Evolutionary conservation across 2,113 vertebrate genomes (phyloP).

Genomic region (Sminthopsis crassicaudata): DNA sequence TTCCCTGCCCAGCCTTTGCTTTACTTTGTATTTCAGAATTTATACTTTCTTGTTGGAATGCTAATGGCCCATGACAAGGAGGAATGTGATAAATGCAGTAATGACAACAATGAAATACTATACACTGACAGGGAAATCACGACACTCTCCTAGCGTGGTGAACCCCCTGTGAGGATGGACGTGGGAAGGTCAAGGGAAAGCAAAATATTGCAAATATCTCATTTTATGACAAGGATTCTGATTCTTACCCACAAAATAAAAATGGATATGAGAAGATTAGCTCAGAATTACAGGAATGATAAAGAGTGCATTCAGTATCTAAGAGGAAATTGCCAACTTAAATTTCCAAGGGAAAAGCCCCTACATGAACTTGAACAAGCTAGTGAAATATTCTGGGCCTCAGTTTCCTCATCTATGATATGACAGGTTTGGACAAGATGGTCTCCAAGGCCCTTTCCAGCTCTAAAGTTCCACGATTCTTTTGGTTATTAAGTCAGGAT

Average conservation of each 20-base stretch:
- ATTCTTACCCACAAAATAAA: conserved; percentile 37
- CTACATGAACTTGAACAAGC: neutral
- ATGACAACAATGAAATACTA: conserved; percentile 74
- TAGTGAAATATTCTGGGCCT: neutral
- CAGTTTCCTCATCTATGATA: neutral
- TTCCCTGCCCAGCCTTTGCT: conserved; percentile 37
- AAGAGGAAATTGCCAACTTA: conserved; percentile 54
- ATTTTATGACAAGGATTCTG: conserved; percentile 53
- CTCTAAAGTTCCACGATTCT: neutral
- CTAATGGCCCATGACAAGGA: conserved; percentile 68
- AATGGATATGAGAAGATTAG: conserved; percentile 48
- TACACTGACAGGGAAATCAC: conserved; percentile 66
- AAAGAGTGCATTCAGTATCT: conserved; percentile 29
- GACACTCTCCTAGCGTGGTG: conserved; percentile 63
- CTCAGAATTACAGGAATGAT: conserved; percentile 49
- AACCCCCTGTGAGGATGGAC: conserved; percentile 28
- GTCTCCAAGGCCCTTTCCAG: neutral
- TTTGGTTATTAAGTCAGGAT: neutral
- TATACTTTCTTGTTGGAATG: conserved; percentile 66
- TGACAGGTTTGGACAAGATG: neutral
- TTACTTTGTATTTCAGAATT: conserved; percentile 71
- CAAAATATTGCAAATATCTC: conserved; percentile 64
- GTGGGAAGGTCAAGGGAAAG: conserved; percentile 49
- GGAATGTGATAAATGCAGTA: conserved; percentile 74
- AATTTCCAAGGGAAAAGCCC: conserved; percentile 32